Base-by-base conservation (phyloP, 2,888 invertebrate species). In the Tethea ocularis region DNA sequence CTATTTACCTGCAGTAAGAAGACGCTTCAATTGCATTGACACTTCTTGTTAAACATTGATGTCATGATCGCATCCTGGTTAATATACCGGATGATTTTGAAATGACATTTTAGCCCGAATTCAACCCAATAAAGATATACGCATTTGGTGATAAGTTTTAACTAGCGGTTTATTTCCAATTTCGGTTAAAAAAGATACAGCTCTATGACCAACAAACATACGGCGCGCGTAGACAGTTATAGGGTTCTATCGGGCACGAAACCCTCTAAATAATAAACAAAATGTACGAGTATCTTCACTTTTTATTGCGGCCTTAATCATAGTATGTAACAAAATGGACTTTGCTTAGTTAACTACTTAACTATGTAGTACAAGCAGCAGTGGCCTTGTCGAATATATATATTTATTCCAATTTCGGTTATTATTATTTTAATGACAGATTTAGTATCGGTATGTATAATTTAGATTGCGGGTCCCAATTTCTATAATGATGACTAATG, bases 401-500 rank as follows among this genome's bases (percentile, higher is more conserved):
- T n/a, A n/a, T n/a, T n/a, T n/a, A n/a, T n/a, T n/a, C n/a, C n/a
- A n/a, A n/a, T n/a, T n/a, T n/a, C n/a, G n/a, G n/a, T 33, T 20
- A 33, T 54, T 54, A 54, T 36, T 54, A 54, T 46, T 46, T 20
- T 46, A 36, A 33, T 54, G 33, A 20, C 20, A 33, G 13, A 54
- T 54, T 20, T 33, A 53, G 17, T 36, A 24, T 17, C 29, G 11
- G 29, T 53, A 22, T n/a, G n/a, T 61, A 24, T 56, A 57, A 55
- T 62, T 46, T 61, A 57, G 56, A 62, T 62, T 63, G 60, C 61
- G 67, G 57, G 60, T 63, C 62, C 63, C 58, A 58, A 67, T 69
- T 64, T 71, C 67, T 69, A 60, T 70, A 73, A 75, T 77, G 71
- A 68, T 72, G 69, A 77, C 66, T 76, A 76, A 79, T 77, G 70